phyloP scores from a whole-genome alignment of 2,113 vertebrate genomes.

The Chascanopsetta lugubris region DNA sequence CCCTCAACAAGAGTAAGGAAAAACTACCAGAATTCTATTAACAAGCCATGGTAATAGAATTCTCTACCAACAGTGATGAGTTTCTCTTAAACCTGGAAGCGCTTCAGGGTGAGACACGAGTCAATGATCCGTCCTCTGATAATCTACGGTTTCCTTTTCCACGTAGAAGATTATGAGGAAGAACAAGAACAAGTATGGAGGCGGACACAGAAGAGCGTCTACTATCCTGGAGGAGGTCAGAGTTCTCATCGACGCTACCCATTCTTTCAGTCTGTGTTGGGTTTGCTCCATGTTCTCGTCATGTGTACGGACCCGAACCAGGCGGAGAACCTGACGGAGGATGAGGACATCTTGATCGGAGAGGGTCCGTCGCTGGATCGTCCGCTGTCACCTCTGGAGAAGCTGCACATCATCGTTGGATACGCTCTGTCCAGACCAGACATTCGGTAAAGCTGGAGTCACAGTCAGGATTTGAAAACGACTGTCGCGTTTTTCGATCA shows the following conservation, averaged over 20 bases:
- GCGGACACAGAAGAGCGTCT: conserved; percentile 66
- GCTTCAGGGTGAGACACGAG: background rate
- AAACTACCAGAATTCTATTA: no score
- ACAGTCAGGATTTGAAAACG: background rate
- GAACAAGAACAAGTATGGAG: conserved; percentile 66
- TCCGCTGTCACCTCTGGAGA: conserved; percentile 88
- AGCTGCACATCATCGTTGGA: conserved; percentile 91
- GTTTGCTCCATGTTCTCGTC: background rate
- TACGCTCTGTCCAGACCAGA: conserved; percentile 84
- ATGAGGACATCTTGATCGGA: conserved; percentile 80
- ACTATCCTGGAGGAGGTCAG: conserved; percentile 76
- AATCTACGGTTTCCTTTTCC: background rate
- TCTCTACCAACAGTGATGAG: no score
- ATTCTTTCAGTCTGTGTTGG: background rate
- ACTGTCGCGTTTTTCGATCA: no score
- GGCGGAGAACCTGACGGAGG: conserved; percentile 57
- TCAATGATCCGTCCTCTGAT: background rate
- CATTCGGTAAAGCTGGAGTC: conserved; percentile 82
- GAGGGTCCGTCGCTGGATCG: conserved; percentile 82
- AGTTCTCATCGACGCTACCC: background rate
- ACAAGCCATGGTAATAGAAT: no score
- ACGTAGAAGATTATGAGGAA: conserved; percentile 74
- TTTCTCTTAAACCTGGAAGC: background rate
- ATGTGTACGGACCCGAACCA: conserved; percentile 26
- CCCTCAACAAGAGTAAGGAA: no score